phyloP scores from a whole-genome alignment of 2,113 vertebrate genomes.

The Phrynosoma blainvillii region DNA sequence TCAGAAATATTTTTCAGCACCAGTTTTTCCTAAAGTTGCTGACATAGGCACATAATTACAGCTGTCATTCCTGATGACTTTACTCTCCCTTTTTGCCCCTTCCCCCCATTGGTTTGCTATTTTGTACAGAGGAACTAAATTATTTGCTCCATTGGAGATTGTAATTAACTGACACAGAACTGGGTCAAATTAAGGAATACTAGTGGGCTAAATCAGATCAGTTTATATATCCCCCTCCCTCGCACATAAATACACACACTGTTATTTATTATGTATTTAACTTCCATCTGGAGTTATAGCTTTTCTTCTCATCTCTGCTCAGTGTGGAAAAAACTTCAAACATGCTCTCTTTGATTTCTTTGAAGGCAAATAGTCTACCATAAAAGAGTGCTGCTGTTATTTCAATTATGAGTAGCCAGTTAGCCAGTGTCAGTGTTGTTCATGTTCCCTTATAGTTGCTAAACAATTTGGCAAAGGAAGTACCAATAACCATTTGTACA shows the following conservation, averaged over 20 bases:
- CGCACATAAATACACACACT: background rate
- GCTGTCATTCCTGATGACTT: background rate
- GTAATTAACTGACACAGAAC: slow-evolving; percentile 24
- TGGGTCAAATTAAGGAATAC: slow-evolving; percentile 17
- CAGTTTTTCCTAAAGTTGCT: slow-evolving; percentile 1
- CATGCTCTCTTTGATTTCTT: background rate
- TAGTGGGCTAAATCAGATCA: slow-evolving; percentile 2
- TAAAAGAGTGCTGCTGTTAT: background rate
- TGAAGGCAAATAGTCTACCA: background rate
- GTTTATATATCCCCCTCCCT: background rate
- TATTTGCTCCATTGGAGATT: slow-evolving; percentile 11
- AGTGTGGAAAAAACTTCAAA: background rate
- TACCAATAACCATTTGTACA: background rate
- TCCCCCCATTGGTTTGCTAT: background rate
- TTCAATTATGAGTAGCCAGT: background rate
- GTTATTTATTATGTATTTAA: background rate
- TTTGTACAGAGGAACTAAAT: background rate
- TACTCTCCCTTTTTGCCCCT: background rate
- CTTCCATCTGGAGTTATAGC: background rate
- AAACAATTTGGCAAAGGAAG: background rate
- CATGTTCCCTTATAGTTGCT: too few relatives aligned
- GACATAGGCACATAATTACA: background rate
- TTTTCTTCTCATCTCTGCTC: background rate
- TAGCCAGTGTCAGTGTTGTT: background rate
- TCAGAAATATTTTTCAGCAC: background rate